A percentile compares a stretch with the other conserved stretches of the same genome.
These are phyloP conservation scores for Belonocnema kinseyi DNA, from an alignment of 1,140 invertebrate species.

Conservation along the genomic window DNA sequence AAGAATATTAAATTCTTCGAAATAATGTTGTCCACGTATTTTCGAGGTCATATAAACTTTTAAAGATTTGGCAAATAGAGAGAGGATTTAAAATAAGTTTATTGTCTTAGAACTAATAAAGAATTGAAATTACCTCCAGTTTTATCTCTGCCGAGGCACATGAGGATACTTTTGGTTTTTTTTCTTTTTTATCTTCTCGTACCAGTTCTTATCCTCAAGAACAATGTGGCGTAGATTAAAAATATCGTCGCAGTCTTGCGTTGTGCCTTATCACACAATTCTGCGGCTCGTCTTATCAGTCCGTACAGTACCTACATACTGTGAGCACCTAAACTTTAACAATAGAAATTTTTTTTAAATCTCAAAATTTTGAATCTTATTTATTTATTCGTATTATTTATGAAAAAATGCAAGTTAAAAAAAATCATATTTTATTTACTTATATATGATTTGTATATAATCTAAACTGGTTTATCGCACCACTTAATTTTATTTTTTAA, in stretches of 20 bases:
- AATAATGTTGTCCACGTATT: too few relatives aligned
- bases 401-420: too few relatives aligned
- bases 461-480: too few relatives aligned
- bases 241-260: neutral
- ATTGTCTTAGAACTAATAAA: neutral
- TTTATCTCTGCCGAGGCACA: slow-evolving; percentile 18
- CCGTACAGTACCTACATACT: slow-evolving; percentile 19
- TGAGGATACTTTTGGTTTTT: neutral
- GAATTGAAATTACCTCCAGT: neutral
- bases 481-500: too few relatives aligned
- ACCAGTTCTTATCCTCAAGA: neutral
- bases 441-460: too few relatives aligned
- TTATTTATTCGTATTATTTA: too few relatives aligned
- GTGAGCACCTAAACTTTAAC: neutral
- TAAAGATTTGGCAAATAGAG: neutral
- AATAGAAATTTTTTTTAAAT: neutral
- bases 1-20: too few relatives aligned
- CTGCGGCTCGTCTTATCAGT: slow-evolving; percentile 43
- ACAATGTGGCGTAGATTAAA: neutral
- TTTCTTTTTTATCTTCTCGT: neutral
- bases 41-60: too few relatives aligned
- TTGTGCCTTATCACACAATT: slow-evolving; percentile 34
- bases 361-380: too few relatives aligned
- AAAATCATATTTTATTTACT: too few relatives aligned
- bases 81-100: neutral